Evolutionary conservation across 1,140 invertebrate genomes (phyloP).

Genomic region (Papilio polyxenes): DNA sequence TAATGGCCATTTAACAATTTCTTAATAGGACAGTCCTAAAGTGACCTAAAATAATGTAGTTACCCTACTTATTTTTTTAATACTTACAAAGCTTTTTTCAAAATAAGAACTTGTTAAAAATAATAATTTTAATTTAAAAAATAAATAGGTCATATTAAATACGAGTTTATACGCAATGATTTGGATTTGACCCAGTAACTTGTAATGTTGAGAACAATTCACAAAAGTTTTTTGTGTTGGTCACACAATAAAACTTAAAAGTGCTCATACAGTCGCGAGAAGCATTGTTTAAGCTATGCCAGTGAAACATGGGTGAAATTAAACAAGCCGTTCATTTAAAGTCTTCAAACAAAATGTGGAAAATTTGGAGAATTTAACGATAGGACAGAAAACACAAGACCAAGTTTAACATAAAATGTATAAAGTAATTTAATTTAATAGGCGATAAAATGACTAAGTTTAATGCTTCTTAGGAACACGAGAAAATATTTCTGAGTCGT

Average conservation of each 20-base stretch:
- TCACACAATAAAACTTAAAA: conserved; percentile 30
- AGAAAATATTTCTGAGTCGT: conserved; percentile 12
- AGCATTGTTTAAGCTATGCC: conserved; percentile 12
- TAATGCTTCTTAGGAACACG: conserved; percentile 11
- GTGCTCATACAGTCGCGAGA: conserved; percentile 14
- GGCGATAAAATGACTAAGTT: conserved; percentile 6
- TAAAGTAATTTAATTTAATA: conserved; percentile 9
- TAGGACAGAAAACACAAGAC: background rate
- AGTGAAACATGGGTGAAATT: conserved; percentile 15
- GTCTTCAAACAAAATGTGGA: conserved; percentile 2
- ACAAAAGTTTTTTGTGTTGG: conserved; percentile 23
- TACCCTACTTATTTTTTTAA: background rate
- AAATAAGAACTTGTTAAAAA: background rate
- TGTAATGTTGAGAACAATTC: conserved; percentile 30
- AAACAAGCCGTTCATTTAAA: conserved; percentile 30
- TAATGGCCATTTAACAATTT: too few species aligned
- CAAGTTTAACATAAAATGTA: background rate
- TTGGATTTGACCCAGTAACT: conserved; percentile 6
- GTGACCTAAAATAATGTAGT: background rate
- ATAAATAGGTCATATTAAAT: background rate
- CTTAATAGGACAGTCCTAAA: too few species aligned
- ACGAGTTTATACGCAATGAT: background rate
- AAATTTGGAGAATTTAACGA: conserved; percentile 22
- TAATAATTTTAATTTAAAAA: background rate
- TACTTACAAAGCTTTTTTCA: background rate